Base-by-base conservation (phyloP, 2,888 invertebrate genomes). In the Cosmopolites sordidus region DNA sequence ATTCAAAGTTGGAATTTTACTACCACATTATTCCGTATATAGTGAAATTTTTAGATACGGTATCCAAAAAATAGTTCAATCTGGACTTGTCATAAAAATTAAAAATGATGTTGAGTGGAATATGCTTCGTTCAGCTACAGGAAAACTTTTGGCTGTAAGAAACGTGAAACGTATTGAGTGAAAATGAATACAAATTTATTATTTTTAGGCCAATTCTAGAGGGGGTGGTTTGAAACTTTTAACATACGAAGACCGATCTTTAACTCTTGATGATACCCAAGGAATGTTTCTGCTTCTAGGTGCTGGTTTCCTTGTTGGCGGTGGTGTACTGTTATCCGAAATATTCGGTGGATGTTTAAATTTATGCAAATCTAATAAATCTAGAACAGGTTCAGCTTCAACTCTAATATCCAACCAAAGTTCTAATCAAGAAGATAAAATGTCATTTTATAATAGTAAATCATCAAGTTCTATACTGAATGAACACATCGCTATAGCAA, bases 191-290 rank as follows among this genome's bases (percentile, higher is more conserved):
- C 11, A 33, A 17, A 33, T 3, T 18, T 16, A 30, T 14, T 37
- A 42, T 57, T 67, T 69, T 55, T 63, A 82, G 79, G 80, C 77
- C 1, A 75, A 70, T 41, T 61, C 68, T 11, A 60, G 40, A 22
- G 44, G 27, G 1, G 77, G 75, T 4, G 76, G 75, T 1, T 56
- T 82, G 16, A 77, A 76, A 43, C 72, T 74, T 15, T 61, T 73
- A 6, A 70, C 74, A 37, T 76, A 80, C 16, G 83, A 86, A 70
- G 89, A 90, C 66, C 79, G 87, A 56, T 84, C 86, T 16, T 69
- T 90, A n/a, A 84, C 85, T 1, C 73, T 89, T 22, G 88, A 86
- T 64, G 90, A 90, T 58, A 88, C 87, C 0, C 87, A 88, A 73
- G 90, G 90, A 8, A 89, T 89, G 86, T 89, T 89, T 66, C 71